Evolutionary conservation across 2,113 vertebrate species (phyloP), one percentile per base, ranked within the genome.

Genomic region (Pteropus alecto): DNA sequence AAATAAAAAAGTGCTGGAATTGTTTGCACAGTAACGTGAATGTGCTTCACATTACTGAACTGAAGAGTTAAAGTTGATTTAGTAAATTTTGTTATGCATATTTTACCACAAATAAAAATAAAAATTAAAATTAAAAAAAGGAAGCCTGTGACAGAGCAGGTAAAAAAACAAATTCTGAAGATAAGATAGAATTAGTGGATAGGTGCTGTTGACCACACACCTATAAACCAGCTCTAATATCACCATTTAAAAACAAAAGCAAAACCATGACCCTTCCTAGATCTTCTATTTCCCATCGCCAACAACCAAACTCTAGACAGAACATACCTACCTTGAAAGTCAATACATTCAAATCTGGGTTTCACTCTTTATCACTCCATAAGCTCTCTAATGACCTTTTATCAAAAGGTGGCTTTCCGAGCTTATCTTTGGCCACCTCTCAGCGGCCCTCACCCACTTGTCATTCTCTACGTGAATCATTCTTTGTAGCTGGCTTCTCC

Each of bases 391-490:
- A 35, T 26, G 19, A 61, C 54, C n/a, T 2, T 5, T 73, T 61
- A 73, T 6, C 38, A 30, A 60, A 35, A 3, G 7, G 41, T 38
- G 38, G 22, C 35, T 58, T 26, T 43, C 71, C 48, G 41, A 3
- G 46, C 46, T 77, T 54, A 19, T 35, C 21, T 19, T 35, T 13
- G 0, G 19, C 13, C 3, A 54, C 33, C 26, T 33, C 16, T 26
- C 18, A 16, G 56, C 0, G 14, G 33, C 67, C 4, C 19, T 22
- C 12, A 18, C 11, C 43, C 10, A 33, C 19, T 19, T 0, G 3
- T 5, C 33, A 13, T 22, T 67, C 73, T 35, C 22, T 12, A 22
- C 4, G 2, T 24, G 22, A 43, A 15, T 6, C 28, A 13, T 21
- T 24, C 41, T 63, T 48, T 15, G 4, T 28, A 18, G 26, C 60